Percentiles rank a stretch among this genome's conserved stretches.
Evolutionary conservation across 2,113 vertebrate genomes (phyloP).

Genomic region (Nipponia nippon): DNA sequence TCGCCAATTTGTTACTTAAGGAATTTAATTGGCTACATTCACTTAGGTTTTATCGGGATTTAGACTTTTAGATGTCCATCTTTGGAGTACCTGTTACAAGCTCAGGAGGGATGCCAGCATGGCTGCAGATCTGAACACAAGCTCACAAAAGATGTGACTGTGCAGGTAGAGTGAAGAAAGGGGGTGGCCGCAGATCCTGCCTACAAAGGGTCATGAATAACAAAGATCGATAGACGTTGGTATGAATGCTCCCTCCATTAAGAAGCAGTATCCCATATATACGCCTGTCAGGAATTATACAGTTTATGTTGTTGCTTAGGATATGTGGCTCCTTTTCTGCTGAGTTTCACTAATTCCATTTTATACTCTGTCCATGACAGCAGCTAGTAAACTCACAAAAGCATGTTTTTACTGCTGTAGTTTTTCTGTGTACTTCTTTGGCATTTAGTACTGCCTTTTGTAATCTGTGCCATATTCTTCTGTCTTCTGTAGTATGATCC

Average conservation of each 20-base stretch:
- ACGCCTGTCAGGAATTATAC: neutral
- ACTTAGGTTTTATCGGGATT: neutral
- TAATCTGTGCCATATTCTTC: neutral
- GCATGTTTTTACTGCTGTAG: neutral
- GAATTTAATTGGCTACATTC: neutral
- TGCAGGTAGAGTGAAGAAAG: neutral
- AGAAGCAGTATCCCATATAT: neutral
- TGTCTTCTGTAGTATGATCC: neutral
- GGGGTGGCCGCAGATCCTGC: neutral
- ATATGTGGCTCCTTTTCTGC: neutral
- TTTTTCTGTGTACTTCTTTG: neutral
- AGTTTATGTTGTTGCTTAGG: neutral
- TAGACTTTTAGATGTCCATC: neutral
- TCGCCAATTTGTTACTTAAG: neutral
- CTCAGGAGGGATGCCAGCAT: neutral
- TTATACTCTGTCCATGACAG: neutral
- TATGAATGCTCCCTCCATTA: neutral
- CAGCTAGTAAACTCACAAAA: neutral
- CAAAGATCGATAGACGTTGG: neutral
- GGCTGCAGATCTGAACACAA: neutral
- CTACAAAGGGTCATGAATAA: neutral
- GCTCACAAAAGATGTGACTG: neutral
- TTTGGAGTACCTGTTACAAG: neutral
- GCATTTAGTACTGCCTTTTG: neutral
- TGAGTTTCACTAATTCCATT: neutral